Base-by-base conservation (phyloP, 2,888 invertebrate genomes). In the Balanococcus diminutus region DNA sequence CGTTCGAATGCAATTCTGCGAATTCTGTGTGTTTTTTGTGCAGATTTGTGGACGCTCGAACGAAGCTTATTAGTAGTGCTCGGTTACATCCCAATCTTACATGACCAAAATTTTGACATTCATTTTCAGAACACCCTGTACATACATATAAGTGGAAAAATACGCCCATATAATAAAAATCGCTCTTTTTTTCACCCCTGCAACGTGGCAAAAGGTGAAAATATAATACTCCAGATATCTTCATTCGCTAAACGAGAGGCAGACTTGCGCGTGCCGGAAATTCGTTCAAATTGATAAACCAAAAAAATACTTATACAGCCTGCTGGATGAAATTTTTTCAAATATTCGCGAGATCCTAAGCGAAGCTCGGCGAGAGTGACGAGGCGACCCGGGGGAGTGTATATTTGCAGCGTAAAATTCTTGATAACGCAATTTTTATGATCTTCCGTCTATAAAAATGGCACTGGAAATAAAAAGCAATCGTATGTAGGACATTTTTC, bases 401-500 rank as follows among this genome's bases (percentile, higher is more conserved):
- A 4, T 67, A 28, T 75, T 75, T 28, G 75, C 31, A 32, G 75
- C 75, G 75, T n/a, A 75, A 75, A 32, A 25, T 75, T 75, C 25
- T 67, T 28, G 75, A 75, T 75, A 75, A 75, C 25, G 75, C 14
- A 32, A 32, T 75, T 75, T 75, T 75, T 75, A 75, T 14, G 75
- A 75, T 31, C 32, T 75, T 32, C 8, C 19, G 75, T 75, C 75
- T 75, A 75, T 75, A 75, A 75, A 75, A 75, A 75, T 75, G 75
- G 75, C 19, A 75, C 75, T 75, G 32, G 75, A 75, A 75, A 75
- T 32, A 32, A 75, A 75, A 32, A 75, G 75, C n/a, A 75, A 75
- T 75, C 75, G 75, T 32, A 32, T 75, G 75, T 75, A 75, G 75
- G 61, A 75, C 32, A 75, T 75, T 75, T 75, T 75, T 75, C n/a